Evolutionary conservation across 2,888 invertebrate species (phyloP).

Genomic region (Acheta domesticus): DNA sequence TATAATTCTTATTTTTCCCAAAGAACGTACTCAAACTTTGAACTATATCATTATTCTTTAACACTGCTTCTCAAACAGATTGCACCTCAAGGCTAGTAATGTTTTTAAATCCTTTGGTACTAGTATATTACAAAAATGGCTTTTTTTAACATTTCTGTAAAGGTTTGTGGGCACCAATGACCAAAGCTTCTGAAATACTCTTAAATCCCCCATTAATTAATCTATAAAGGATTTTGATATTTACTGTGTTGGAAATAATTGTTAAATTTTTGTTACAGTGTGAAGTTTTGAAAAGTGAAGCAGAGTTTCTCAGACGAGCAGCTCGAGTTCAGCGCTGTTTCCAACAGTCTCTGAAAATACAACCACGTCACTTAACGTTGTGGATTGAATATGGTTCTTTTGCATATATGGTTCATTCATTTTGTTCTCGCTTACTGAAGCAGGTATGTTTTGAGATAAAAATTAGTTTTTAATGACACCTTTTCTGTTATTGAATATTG

Average conservation of each 20-base stretch:
- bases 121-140: too few relatives aligned
- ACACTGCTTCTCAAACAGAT: too few relatives aligned
- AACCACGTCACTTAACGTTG: slow-evolving; percentile 68
- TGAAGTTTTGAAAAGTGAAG: slow-evolving; percentile 51
- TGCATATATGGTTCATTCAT: slow-evolving; percentile 85
- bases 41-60: too few relatives aligned
- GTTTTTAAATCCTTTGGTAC: too few relatives aligned
- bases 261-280: slow-evolving; percentile 40
- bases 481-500: background rate
- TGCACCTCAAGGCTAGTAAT: too few relatives aligned
- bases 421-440: slow-evolving; percentile 80
- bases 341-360: slow-evolving; percentile 70
- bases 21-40: too few relatives aligned
- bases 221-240: too few relatives aligned
- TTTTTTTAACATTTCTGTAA: too few relatives aligned
- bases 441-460: slow-evolving; percentile 55
- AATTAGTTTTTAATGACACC: background rate
- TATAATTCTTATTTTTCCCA: too few relatives aligned
- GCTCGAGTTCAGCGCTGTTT: slow-evolving; percentile 77
- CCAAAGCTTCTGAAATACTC: too few relatives aligned
- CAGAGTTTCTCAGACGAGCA: slow-evolving; percentile 65
- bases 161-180: too few relatives aligned
- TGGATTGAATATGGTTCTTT: slow-evolving; percentile 92
- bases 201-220: too few relatives aligned
- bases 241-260: background rate